Conservation (phyloP, 2,888 invertebrate genomes). For the Psylliodes chrysocephalus region DNA sequence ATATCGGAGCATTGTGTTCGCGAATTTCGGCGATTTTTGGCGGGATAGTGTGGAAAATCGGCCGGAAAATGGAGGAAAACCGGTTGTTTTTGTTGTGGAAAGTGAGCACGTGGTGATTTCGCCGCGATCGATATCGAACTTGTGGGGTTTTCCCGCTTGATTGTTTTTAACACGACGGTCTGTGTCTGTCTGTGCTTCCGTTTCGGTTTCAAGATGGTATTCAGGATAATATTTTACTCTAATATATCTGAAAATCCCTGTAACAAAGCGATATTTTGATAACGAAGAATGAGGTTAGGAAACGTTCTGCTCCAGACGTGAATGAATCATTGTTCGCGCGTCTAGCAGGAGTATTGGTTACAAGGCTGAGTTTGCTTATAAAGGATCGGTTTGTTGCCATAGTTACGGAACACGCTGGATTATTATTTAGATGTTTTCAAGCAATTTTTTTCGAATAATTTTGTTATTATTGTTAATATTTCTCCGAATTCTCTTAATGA, state of each 20-base stretch:
- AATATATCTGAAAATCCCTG: background rate
- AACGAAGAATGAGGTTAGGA: conserved; percentile 8
- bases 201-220: conserved; percentile 17
- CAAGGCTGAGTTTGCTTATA: background rate
- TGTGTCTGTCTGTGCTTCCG: conserved; percentile 3
- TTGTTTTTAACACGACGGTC: conserved; percentile 1
- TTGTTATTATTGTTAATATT: no score
- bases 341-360: background rate
- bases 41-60: conserved; percentile 23
- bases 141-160: conserved; percentile 24
- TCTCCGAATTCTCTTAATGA: no score
- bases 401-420: no score
- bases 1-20: conserved; percentile 26
- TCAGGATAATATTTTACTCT: background rate
- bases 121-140: conserved; percentile 21
- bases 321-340: background rate
- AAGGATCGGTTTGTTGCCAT: no score
- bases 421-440: no score
- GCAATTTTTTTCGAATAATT: no score
- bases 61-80: conserved; percentile 10
- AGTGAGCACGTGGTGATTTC: conserved; percentile 25
- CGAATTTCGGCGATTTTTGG: conserved; percentile 20
- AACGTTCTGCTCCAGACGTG: background rate
- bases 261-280: background rate
- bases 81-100: conserved; percentile 15